These are phyloP conservation scores for Chlorodrepanis virens DNA, from an alignment of 2,113 vertebrate species.

Conservation along the genomic window DNA sequence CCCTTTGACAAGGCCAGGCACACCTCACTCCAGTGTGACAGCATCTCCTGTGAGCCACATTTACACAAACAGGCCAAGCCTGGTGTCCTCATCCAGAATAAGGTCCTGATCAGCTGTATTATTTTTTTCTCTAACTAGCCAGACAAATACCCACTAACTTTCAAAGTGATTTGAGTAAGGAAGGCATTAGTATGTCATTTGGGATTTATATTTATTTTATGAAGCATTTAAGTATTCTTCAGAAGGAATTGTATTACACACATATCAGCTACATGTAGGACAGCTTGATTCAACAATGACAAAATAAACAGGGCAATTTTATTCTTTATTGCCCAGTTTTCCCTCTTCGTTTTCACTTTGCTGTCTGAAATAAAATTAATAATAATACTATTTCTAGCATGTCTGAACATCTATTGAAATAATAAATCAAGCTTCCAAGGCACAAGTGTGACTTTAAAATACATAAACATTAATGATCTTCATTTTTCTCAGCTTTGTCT, in stretches of 20 bases:
- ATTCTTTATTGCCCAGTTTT: neutral
- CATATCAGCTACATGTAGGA: neutral
- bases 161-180: neutral
- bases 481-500: constrained; percentile 37
- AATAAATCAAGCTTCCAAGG: constrained; percentile 29
- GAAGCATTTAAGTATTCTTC: neutral
- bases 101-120: neutral
- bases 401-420: constrained; percentile 24
- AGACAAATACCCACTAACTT: neutral
- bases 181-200: neutral
- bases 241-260: neutral
- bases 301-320: constrained; percentile 4
- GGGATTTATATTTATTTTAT: neutral
- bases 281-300: neutral
- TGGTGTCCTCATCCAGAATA: neutral
- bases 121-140: neutral
- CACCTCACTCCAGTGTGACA: neutral
- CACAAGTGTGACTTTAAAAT: constrained; percentile 49
- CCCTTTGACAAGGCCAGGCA: neutral
- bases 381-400: neutral
- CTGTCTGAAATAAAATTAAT: constrained; percentile 8
- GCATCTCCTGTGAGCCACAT: neutral
- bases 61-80: neutral
- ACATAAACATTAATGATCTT: constrained; percentile 50
- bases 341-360: neutral